These are phyloP conservation scores for Phragmatobia fuliginosa DNA, from an alignment of 2,888 invertebrate genomes.

Conservation along the genomic window DNA sequence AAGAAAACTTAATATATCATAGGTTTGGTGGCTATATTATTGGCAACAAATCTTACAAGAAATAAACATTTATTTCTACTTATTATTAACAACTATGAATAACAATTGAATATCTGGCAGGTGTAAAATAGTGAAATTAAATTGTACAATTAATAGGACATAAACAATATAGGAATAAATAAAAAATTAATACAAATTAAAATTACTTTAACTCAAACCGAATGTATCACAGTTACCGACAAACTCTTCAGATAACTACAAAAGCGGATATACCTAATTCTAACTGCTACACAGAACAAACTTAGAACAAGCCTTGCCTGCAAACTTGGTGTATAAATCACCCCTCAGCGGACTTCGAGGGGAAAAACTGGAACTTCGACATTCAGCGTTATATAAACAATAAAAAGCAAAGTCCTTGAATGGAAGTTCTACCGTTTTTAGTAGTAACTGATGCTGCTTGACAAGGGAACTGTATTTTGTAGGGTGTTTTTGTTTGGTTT, in stretches of 20 bases:
- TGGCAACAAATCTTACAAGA: too few species aligned
- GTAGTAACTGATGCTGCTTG: slow-evolving; percentile 20
- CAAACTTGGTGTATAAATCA: slow-evolving; percentile 57
- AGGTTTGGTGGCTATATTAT: too few species aligned
- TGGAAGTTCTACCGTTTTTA: slow-evolving; percentile 16
- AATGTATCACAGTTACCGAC: neutral
- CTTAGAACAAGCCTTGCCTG: slow-evolving; percentile 34
- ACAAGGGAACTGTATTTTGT: slow-evolving; percentile 13
- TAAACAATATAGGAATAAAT: too few species aligned
- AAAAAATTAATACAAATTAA: neutral
- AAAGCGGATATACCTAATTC: slow-evolving; percentile 14
- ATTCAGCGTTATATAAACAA: slow-evolving; percentile 49
- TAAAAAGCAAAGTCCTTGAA: slow-evolving; percentile 38
- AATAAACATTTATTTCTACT: too few species aligned
- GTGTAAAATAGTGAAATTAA: too few species aligned
- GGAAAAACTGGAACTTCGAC: slow-evolving; percentile 56
- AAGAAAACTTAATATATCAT: too few species aligned
- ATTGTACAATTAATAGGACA: too few species aligned
- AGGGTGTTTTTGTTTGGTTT: slow-evolving; percentile 10
- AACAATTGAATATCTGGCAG: too few species aligned
- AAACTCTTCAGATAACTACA: neutral
- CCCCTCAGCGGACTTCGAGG: slow-evolving; percentile 48
- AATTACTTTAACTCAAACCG: neutral
- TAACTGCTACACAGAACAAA: slow-evolving; percentile 26
- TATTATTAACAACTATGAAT: too few species aligned